These are phyloP conservation scores for Hoplostethus mediterraneus DNA, from an alignment of 2,797 vertebrate species.

Conservation along the genomic window DNA sequence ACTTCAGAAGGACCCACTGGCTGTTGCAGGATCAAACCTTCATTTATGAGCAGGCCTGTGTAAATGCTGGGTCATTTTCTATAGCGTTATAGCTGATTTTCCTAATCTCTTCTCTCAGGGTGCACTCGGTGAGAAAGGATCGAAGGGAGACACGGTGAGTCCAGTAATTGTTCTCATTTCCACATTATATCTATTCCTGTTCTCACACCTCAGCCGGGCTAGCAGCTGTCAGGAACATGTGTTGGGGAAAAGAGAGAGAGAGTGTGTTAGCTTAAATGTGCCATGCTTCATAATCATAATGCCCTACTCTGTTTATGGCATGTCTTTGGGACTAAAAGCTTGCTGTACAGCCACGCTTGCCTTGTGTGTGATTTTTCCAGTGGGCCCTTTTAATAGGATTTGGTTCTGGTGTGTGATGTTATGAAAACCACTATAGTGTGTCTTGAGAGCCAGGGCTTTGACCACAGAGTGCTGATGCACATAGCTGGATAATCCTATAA, in stretches of 20 bases:
- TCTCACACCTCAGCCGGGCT: conserved; percentile 43
- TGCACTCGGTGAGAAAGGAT: conserved; percentile 89
- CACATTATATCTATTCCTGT: conserved; percentile 30
- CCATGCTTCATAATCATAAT: conserved; percentile 62
- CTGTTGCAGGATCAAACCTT: not conserved
- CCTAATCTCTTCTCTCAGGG: conserved; percentile 80
- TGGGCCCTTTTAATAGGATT: conserved; percentile 75
- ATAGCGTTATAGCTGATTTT: conserved; percentile 19
- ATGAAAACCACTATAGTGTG: conserved; percentile 68
- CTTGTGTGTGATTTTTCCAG: conserved; percentile 67
- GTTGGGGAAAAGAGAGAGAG: conserved; percentile 41
- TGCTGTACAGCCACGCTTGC: conserved; percentile 49
- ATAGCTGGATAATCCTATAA: conserved; percentile 78
- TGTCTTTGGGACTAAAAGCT: conserved; percentile 65
- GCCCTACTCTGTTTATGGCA: conserved; percentile 59
- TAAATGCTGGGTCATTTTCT: not conserved
- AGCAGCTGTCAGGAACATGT: conserved; percentile 67
- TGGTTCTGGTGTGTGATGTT: conserved; percentile 69
- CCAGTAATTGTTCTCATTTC: conserved; percentile 63
- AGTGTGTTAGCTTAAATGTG: conserved; percentile 53
- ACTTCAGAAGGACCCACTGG: no score
- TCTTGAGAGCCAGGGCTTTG: conserved; percentile 67
- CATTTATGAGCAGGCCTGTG: no score
- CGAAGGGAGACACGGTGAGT: conserved; percentile 91
- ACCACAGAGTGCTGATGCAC: conserved; percentile 74